Base-by-base conservation (phyloP, 2,113 vertebrate genomes). In the Arothron firmamentum region DNA sequence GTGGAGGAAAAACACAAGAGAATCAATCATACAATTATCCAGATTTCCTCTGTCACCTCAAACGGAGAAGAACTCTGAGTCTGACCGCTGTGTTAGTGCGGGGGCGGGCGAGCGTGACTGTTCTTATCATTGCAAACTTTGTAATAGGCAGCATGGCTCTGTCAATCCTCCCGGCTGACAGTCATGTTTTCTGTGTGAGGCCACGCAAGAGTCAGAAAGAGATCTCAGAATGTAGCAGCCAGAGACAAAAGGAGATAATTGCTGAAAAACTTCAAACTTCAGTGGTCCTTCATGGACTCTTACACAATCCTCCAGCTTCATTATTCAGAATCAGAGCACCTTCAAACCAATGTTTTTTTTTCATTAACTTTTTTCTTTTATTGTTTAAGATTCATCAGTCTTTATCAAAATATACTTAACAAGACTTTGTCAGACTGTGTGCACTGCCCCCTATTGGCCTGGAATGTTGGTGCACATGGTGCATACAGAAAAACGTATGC, bases 1-100 rank as follows among this genome's bases (percentile, higher is more conserved):
- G 79, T 85, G 81, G 67, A 81, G 49, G 63, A 72, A 70, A 53
- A 83, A 85, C 80, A 82, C 78, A 78, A 80, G 77, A 77, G 84
- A 88, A 88, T 88, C 87, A 88, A 87, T 90, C 81, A 75, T 76
- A 84, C 85, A 90, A 87, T 88, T 90, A 89, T 85, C 82, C 81
- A 77, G 82, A 90, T 90, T 82, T 82, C 72, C 57, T 71, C 79
- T 80, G 81, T 83, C 86, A 84, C 80, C 85, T 84, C 63, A 83
- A 81, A 87, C 71, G 11, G 58, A 71, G 62, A 71, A 61, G 58
- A 77, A 65, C 53, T 78, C 65, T 41, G 52, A 48, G 48, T 80
- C 56, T 77, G 75, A 78, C 76, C 74, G n/a, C 34, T 58, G 67
- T 48, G 58, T 63, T 56, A 72, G 78, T 72, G 70, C 67, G 72